A percentile compares a stretch with the other conserved stretches of the same genome.
Conservation (phyloP, 1,140 invertebrate species). For the Halyomorpha halys region DNA sequence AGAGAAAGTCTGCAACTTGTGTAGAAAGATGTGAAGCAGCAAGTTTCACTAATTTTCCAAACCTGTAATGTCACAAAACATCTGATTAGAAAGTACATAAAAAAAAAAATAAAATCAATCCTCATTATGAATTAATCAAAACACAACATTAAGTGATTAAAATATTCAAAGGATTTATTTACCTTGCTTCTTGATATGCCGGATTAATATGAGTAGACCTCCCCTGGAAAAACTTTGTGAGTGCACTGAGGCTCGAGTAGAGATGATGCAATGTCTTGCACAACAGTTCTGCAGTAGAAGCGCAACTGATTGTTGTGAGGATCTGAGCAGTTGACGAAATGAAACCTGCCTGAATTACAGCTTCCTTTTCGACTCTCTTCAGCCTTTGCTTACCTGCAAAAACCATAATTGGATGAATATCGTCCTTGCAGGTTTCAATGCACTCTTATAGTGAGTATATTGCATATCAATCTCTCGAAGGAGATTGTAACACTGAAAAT, state of each 20-base stretch:
- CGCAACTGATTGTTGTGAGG: constrained; percentile 19
- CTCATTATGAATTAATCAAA: not conserved
- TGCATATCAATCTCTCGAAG: too few species aligned
- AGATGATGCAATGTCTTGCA: constrained; percentile 26
- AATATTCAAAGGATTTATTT: not conserved
- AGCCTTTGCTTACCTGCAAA: constrained; percentile 19
- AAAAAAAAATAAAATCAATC: not conserved
- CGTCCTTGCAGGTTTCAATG: too few species aligned
- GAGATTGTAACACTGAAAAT: too few species aligned
- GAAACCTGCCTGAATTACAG: constrained; percentile 26
- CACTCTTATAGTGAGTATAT: too few species aligned
- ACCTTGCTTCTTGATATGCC: constrained; percentile 30
- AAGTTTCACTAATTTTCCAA: constrained; percentile 31
- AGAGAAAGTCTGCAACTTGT: constrained; percentile 29
- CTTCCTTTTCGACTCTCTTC: constrained; percentile 26
- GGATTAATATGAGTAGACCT: constrained; percentile 23
- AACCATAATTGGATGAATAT: not conserved
- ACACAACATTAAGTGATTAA: too few species aligned
- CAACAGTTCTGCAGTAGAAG: constrained; percentile 26
- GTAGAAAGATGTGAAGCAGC: constrained; percentile 29
- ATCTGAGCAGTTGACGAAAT: constrained; percentile 27
- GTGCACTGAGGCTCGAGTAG: constrained; percentile 25
- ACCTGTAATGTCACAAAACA: constrained; percentile 23
- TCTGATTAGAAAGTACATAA: constrained; percentile 7
- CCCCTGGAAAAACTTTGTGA: constrained; percentile 30